Percentiles rank a stretch among this genome's conserved stretches.
Evolutionary conservation across 2,888 invertebrate genomes (phyloP).

Genomic region (Pandemis corylana): DNA sequence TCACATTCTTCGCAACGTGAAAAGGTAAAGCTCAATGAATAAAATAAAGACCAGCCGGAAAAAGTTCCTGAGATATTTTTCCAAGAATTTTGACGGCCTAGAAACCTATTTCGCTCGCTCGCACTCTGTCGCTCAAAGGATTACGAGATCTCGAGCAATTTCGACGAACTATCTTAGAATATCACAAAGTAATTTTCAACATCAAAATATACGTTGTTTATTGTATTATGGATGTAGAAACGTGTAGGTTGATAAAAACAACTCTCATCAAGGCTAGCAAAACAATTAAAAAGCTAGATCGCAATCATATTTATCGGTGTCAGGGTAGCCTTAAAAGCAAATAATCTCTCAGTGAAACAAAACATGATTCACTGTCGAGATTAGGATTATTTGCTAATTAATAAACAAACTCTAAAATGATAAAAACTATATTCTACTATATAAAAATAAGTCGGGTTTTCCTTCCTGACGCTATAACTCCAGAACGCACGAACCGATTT

Average conservation of each 20-base stretch:
- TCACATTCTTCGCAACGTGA: neutral
- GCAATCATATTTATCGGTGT: slow-evolving; percentile 5
- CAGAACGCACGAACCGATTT: too few species aligned
- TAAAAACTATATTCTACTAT: too few species aligned
- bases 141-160: neutral
- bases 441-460: too few species aligned
- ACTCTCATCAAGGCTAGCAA: slow-evolving; percentile 14
- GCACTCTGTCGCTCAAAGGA: slow-evolving; percentile 10
- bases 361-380: neutral
- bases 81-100: slow-evolving; percentile 7
- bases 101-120: slow-evolving; percentile 1
- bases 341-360: slow-evolving; percentile 9
- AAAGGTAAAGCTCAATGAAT: neutral
- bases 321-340: neutral
- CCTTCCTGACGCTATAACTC: too few species aligned
- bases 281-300: neutral
- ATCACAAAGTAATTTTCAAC: neutral
- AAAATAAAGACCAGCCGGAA: slow-evolving; percentile 2
- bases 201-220: neutral
- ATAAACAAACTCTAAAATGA: too few species aligned
- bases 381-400: neutral
- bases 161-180: neutral
- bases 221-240: neutral
- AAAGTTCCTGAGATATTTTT: slow-evolving; percentile 4
- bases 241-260: neutral